Conservation (phyloP, 1,140 invertebrate species). For the Lutraria rhynchaena region DNA sequence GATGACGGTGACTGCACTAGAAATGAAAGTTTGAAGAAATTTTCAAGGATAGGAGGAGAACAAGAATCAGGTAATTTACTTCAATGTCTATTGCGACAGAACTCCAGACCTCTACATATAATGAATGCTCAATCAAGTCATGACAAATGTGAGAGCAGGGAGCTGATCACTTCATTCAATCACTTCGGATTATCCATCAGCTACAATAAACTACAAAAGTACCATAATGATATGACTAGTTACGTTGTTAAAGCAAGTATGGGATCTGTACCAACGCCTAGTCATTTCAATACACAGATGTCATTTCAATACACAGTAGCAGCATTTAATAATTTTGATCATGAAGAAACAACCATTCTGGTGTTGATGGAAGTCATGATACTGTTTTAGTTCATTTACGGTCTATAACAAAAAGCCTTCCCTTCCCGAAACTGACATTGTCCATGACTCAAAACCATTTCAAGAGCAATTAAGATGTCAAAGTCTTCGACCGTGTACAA, state of each 20-base stretch:
- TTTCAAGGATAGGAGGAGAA: background rate
- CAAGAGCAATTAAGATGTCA: too few species aligned
- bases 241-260: background rate
- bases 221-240: constrained; percentile 40
- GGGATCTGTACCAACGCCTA: too few species aligned
- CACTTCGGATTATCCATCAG: too few species aligned
- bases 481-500: too few species aligned
- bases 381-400: constrained; percentile 23
- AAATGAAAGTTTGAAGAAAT: background rate
- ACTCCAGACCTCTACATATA: constrained; percentile 14
- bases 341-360: background rate
- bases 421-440: background rate
- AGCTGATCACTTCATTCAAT: constrained; percentile 23
- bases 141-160: constrained; percentile 36
- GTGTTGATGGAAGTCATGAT: constrained; percentile 38
- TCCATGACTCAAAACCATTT: too few species aligned
- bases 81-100: background rate
- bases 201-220: too few species aligned
- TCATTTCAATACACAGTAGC: constrained; percentile 23
- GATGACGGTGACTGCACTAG: background rate
- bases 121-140: constrained; percentile 25
- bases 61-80: constrained; percentile 11
- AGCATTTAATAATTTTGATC: constrained; percentile 34
- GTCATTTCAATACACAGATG: background rate
- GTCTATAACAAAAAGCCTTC: background rate